A percentile compares a stretch with the other conserved stretches of the same genome.
These are phyloP conservation scores for Plebejus anna DNA, from an alignment of 2,888 invertebrate genomes.

Conservation along the genomic window DNA sequence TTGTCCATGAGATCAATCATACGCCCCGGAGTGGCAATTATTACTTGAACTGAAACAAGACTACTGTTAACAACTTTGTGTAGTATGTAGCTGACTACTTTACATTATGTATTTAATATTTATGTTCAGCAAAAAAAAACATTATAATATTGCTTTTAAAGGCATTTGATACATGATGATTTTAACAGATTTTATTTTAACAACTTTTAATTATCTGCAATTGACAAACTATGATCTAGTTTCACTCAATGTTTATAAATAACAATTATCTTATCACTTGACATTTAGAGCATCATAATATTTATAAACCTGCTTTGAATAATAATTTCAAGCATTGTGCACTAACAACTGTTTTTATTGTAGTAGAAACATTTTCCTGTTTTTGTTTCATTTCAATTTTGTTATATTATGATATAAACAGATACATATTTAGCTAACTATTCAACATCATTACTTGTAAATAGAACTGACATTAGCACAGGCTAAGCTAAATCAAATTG, in stretches of 20 bases:
- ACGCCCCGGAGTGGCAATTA: slow-evolving; percentile 99
- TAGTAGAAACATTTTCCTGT: not conserved
- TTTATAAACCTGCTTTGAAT: not conserved
- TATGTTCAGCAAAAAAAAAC: too few relatives aligned
- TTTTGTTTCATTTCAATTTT: not conserved
- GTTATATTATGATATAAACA: not conserved
- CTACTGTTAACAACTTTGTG: not conserved
- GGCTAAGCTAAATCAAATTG: too few relatives aligned
- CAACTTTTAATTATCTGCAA: not conserved
- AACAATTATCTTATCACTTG: slow-evolving; percentile 2
- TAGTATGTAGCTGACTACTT: not conserved
- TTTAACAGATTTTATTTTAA: slow-evolving; percentile 20
- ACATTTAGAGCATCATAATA: not conserved
- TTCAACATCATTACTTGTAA: too few relatives aligned
- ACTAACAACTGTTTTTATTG: not conserved
- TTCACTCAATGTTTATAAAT: not conserved
- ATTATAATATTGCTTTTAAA: too few relatives aligned
- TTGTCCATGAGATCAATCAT: slow-evolving; percentile 99
- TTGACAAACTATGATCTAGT: not conserved
- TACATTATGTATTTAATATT: too few relatives aligned
- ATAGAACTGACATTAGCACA: too few relatives aligned
- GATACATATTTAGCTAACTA: not conserved
- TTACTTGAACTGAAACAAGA: slow-evolving; percentile 90
- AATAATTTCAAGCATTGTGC: not conserved
- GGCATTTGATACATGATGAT: too few relatives aligned